Evolutionary conservation across 2,888 invertebrate genomes (phyloP).

Genomic region (Heliconius aoede): DNA sequence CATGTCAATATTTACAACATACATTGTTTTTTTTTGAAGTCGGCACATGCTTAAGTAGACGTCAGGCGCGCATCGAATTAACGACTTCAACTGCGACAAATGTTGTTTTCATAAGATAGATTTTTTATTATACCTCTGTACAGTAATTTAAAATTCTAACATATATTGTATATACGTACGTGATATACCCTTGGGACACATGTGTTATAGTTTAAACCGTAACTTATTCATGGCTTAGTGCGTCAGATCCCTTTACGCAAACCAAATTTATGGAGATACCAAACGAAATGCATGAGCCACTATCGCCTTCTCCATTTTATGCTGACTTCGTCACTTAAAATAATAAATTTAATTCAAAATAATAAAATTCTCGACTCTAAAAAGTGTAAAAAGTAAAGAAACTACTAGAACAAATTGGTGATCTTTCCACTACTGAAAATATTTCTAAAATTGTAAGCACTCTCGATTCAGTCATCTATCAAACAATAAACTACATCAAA

Average conservation of each 20-base stretch:
- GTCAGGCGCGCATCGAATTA: not conserved
- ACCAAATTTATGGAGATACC: slow-evolving; percentile 22
- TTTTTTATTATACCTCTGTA: not conserved
- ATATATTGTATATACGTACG: not conserved
- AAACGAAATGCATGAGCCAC: slow-evolving; percentile 4
- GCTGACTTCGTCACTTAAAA: not conserved
- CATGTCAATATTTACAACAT: too few species aligned
- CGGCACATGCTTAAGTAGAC: too few species aligned
- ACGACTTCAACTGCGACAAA: not conserved
- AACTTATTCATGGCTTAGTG: slow-evolving; percentile 28
- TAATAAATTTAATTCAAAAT: not conserved
- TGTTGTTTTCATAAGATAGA: not conserved
- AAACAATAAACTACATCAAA: too few species aligned
- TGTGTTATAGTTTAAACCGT: slow-evolving; percentile 24
- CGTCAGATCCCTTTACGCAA: slow-evolving; percentile 24
- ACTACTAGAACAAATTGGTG: too few species aligned
- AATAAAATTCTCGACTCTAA: not conserved
- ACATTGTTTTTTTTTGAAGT: too few species aligned
- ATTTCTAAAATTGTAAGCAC: too few species aligned
- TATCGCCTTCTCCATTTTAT: not conserved
- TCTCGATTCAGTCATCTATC: too few species aligned
- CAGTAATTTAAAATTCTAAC: not conserved
- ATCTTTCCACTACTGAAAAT: too few species aligned
- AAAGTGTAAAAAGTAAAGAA: too few species aligned
- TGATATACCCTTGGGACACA: slow-evolving; percentile 11